These are phyloP conservation scores for Danaus melanippus DNA, from an alignment of 1,140 invertebrate genomes.

Conservation along the genomic window DNA sequence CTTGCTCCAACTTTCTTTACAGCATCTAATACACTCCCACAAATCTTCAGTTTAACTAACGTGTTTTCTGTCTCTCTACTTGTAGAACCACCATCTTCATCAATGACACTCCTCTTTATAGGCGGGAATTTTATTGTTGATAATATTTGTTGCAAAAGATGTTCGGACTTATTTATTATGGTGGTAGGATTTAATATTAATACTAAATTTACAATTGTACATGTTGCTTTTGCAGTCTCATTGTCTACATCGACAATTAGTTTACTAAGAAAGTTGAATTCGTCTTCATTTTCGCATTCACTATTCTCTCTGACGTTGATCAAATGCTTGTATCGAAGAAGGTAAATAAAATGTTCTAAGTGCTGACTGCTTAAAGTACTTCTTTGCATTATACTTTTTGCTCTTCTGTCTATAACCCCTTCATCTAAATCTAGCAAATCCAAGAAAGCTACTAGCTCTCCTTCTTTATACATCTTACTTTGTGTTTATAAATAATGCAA, in stretches of 20 bases:
- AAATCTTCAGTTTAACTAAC: conserved; percentile 37
- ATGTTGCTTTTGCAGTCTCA: conserved; percentile 37
- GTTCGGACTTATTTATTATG: conserved; percentile 47
- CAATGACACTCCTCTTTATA: conserved; percentile 8
- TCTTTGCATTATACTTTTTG: conserved; percentile 39
- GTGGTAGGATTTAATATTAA: conserved; percentile 37
- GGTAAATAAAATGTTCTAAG: conserved; percentile 34
- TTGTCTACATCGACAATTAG: conserved; percentile 32
- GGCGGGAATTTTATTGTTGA: conserved; percentile 27
- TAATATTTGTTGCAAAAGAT: conserved; percentile 57
- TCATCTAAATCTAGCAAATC: conserved; percentile 58
- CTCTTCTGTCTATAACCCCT: conserved; percentile 41
- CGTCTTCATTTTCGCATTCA: conserved; percentile 48
- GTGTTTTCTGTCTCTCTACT: conserved; percentile 10
- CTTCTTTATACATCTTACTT: conserved; percentile 20
- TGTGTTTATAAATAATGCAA: conserved; percentile 8
- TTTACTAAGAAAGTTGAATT: conserved; percentile 44
- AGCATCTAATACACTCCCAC: conserved; percentile 44
- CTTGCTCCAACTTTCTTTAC: conserved; percentile 26
- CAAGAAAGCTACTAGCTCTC: conserved; percentile 46
- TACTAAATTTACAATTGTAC: conserved; percentile 40
- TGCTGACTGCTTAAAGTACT: conserved; percentile 35
- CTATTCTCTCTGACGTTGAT: conserved; percentile 45
- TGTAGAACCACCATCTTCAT: neutral
- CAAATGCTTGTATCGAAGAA: conserved; percentile 54